Percentiles rank a stretch among this genome's conserved stretches.
These are phyloP conservation scores for Uropetala carovei DNA, from an alignment of 2,888 invertebrate species.

Conservation along the genomic window DNA sequence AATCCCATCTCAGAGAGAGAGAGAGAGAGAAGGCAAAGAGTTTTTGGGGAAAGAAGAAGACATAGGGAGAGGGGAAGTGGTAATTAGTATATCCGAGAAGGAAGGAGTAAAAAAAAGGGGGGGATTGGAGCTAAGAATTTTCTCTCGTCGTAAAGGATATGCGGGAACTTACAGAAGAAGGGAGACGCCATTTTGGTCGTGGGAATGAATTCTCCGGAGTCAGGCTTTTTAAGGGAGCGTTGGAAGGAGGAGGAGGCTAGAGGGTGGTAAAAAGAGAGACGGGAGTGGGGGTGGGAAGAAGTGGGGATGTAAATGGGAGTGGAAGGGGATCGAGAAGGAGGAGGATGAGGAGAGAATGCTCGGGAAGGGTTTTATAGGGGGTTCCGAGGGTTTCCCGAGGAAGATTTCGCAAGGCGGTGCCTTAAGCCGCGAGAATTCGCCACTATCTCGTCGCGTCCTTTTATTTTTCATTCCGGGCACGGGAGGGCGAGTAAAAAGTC, in stretches of 20 bases:
- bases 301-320: not conserved
- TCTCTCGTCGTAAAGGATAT: conserved; percentile 60
- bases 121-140: conserved; percentile 49
- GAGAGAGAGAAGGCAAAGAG: not conserved
- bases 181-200: conserved; percentile 40
- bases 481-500: conserved; percentile 55
- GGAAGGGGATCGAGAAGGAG: not conserved
- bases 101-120: not conserved
- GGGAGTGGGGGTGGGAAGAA: not conserved
- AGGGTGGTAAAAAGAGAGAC: no score
- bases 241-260: not conserved
- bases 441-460: conserved; percentile 47
- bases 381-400: conserved; percentile 53
- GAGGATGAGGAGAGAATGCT: not conserved
- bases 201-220: conserved; percentile 48
- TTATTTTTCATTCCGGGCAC: conserved; percentile 54
- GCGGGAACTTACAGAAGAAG: conserved; percentile 14
- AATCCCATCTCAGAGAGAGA: conserved; percentile 12
- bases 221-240: not conserved
- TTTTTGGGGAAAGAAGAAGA: not conserved
- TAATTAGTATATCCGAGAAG: conserved; percentile 38
- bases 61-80: conserved; percentile 13
- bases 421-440: conserved; percentile 63
- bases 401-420: conserved; percentile 62
- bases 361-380: conserved; percentile 40